These are phyloP conservation scores for Porites lutea DNA, from an alignment of 64 coral and sea anemone genomes.

Conservation along the genomic window DNA sequence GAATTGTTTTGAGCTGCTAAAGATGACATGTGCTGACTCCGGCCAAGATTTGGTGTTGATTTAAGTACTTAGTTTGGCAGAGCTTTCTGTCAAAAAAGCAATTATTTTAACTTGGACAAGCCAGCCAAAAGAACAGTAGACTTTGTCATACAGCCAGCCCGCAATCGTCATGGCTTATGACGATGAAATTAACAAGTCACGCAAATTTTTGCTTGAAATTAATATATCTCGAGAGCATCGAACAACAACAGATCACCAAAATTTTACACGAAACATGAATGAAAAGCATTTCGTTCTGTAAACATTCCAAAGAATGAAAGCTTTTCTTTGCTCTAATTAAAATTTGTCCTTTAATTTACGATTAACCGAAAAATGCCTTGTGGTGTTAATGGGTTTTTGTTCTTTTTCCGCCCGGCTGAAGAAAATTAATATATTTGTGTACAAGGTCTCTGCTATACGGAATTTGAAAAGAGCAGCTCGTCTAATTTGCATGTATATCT, in stretches of 20 bases:
- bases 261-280: not conserved
- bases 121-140: not conserved
- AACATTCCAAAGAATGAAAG: constrained; percentile 10
- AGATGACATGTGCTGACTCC: constrained; percentile 25
- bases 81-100: constrained; percentile 26
- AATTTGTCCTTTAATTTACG: constrained; percentile 25
- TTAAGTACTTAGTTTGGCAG: constrained; percentile 27
- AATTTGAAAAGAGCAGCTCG: not conserved
- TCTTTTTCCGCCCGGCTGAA: not conserved
- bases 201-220: not conserved
- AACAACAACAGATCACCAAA: not conserved
- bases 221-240: not conserved
- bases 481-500: constrained; percentile 16
- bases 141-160: not conserved
- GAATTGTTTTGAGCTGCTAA: constrained; percentile 1
- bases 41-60: constrained; percentile 18
- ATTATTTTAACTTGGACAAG: not conserved
- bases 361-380: not conserved
- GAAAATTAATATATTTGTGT: constrained; percentile 20
- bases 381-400: not conserved
- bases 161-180: not conserved
- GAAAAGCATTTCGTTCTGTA: constrained; percentile 9
- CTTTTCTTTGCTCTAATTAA: constrained; percentile 9
- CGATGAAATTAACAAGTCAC: not conserved
- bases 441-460: not conserved